phyloP scores from a whole-genome alignment of 1,140 invertebrate genomes.

The Eurosta solidaginis region DNA sequence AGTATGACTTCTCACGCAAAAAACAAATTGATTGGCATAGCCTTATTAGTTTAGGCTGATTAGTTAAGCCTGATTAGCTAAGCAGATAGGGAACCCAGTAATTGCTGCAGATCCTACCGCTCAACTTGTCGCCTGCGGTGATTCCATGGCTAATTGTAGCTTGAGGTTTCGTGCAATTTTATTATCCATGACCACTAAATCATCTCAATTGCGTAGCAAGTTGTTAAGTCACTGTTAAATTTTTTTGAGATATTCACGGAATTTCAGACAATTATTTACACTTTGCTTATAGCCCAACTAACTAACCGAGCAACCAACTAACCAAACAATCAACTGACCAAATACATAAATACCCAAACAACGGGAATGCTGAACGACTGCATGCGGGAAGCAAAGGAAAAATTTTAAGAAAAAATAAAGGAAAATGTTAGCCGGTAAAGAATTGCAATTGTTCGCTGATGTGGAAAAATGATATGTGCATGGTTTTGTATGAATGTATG shows the following conservation, averaged over 20 bases:
- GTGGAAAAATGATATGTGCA: background rate
- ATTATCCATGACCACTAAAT: background rate
- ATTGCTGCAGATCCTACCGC: background rate
- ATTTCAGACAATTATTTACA: conserved; percentile 18
- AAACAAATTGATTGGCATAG: too few species aligned
- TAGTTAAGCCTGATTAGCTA: too few species aligned
- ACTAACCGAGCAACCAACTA: background rate
- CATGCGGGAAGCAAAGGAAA: background rate
- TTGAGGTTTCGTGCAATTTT: background rate
- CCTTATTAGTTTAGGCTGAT: too few species aligned
- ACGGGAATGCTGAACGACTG: background rate
- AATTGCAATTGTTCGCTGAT: background rate
- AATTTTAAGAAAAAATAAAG: background rate
- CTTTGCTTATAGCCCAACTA: background rate
- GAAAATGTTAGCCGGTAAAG: background rate
- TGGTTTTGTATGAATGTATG: background rate
- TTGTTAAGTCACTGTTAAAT: conserved; percentile 18
- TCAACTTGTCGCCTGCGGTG: background rate
- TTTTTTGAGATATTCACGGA: conserved; percentile 14
- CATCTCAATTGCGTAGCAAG: background rate
- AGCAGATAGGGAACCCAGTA: background rate
- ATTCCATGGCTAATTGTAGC: background rate
- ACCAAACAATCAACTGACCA: background rate
- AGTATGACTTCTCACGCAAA: too few species aligned
- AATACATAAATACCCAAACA: too few species aligned